A percentile compares a stretch with the other conserved stretches of the same genome.
Conservation (phyloP, 2,888 invertebrate genomes). For the Tenthredo amoena region DNA sequence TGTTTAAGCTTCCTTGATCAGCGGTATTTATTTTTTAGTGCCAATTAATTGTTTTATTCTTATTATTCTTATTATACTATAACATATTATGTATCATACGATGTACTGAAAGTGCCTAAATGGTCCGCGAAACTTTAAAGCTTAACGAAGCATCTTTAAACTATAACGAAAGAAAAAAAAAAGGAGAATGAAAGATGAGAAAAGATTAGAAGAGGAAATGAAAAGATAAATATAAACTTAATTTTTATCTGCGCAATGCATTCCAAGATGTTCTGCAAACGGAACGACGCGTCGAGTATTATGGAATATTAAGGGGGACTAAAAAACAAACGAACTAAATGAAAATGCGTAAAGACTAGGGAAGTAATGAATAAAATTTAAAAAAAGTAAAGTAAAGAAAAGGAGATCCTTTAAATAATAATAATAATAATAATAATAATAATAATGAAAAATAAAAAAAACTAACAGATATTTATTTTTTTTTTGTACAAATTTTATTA, state of each 20-base stretch:
- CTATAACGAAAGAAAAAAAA: neutral
- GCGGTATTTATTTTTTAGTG: neutral
- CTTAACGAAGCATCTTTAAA: neutral
- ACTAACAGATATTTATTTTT: conserved; percentile 31
- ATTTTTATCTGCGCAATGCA: conserved; percentile 22
- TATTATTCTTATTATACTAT: neutral
- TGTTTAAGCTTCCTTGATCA: neutral
- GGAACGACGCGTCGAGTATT: conserved; percentile 12
- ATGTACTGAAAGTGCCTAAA: conserved; percentile 35
- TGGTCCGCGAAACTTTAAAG: conserved; percentile 12
- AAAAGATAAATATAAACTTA: neutral
- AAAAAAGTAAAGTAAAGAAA: neutral
- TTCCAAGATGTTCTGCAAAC: conserved; percentile 37
- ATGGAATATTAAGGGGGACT: neutral
- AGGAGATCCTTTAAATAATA: neutral
- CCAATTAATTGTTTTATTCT: neutral
- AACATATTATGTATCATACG: neutral
- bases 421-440: neutral
- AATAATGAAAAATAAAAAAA: neutral
- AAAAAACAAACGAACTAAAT: neutral
- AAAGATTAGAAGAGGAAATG: too few species aligned
- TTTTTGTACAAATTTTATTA: conserved; percentile 36
- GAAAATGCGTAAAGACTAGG: conserved; percentile 13
- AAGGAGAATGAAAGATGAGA: neutral
- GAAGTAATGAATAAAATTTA: neutral